phyloP scores from a whole-genome alignment of 1,140 invertebrate genomes.

The Agraylea sexmaculata region DNA sequence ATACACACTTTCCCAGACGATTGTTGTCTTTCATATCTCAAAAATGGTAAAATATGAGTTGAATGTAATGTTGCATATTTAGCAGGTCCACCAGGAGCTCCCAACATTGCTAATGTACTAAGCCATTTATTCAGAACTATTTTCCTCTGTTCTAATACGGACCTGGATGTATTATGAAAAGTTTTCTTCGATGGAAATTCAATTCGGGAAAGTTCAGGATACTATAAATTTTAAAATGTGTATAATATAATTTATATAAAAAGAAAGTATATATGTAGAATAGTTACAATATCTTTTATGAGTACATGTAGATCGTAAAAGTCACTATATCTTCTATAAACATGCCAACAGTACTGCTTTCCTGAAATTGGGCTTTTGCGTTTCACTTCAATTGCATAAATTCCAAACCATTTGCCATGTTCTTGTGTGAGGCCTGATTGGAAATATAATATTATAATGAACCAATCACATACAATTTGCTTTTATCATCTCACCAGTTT shows the following conservation, averaged over 20 bases:
- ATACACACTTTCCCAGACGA: neutral
- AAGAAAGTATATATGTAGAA: slow-evolving; percentile 10
- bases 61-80: slow-evolving; percentile 14
- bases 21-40: slow-evolving; percentile 17
- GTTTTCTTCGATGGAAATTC: slow-evolving; percentile 87
- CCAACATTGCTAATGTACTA: slow-evolving; percentile 37
- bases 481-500: slow-evolving; percentile 13
- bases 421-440: slow-evolving; percentile 57
- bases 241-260: slow-evolving; percentile 7
- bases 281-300: slow-evolving; percentile 54
- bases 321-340: slow-evolving; percentile 78
- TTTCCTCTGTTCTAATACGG: slow-evolving; percentile 78
- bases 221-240: slow-evolving; percentile 42
- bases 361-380: slow-evolving; percentile 52
- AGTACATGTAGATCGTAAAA: slow-evolving; percentile 79
- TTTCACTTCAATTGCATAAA: slow-evolving; percentile 78
- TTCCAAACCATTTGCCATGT: slow-evolving; percentile 72
- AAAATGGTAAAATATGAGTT: slow-evolving; percentile 15
- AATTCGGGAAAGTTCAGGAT: slow-evolving; percentile 64
- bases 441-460: slow-evolving; percentile 7
- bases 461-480: neutral
- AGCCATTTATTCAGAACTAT: slow-evolving; percentile 77
- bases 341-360: slow-evolving; percentile 53
- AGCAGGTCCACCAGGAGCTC: slow-evolving; percentile 19
- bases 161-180: slow-evolving; percentile 82